Evolutionary conservation across 2,888 invertebrate species (phyloP), one percentile per base, ranked within the genome.

Genomic region (Eupeodes latifasciatus): DNA sequence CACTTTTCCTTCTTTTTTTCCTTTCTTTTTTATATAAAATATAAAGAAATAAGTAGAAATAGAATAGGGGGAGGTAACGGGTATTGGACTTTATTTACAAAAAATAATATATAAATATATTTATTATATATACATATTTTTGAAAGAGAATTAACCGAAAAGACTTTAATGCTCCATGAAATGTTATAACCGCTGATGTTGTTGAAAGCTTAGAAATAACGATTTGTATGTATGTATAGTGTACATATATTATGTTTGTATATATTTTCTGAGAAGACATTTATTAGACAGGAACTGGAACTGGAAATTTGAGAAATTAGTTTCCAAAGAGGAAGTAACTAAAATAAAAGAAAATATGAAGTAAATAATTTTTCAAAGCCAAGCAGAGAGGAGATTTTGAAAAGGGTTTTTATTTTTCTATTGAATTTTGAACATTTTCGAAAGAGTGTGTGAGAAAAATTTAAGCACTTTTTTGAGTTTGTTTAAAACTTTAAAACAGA

Each of bases 111-210:
- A 40, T 5, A 40, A 4, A 40, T 27, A 27, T 27, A n/a, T n/a
- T n/a, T n/a, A n/a, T 3, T 27, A 27, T 27, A 40, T 1, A 40
- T 7, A 40, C 1, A 40, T 40, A 9, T 64, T 47, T 71, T 61
- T 81, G 67, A 34, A 59, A 67, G 51, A 67, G 44, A 81, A 81
- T 61, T 61, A 75, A 66, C 55, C 19, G 27, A 71, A 71, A 34
- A 71, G 80, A 81, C 59, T 67, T 67, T 75, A 34, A 81, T 81
- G 78, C 59, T 61, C 51, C 59, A 81, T 47, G 51, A 75, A 67
- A 27, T 71, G 61, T 12, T 80, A 34, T 40, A 40, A 5, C 40
- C 40, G 72, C 71, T 71, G 19, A 16, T 62, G 19, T 14, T 67
- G 67, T 69, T 69, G 40, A 53, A 27, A 67, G 74, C 51, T 47